These are phyloP conservation scores for Myripristis jacobus DNA, from an alignment of 2,797 vertebrate species.

Conservation along the genomic window DNA sequence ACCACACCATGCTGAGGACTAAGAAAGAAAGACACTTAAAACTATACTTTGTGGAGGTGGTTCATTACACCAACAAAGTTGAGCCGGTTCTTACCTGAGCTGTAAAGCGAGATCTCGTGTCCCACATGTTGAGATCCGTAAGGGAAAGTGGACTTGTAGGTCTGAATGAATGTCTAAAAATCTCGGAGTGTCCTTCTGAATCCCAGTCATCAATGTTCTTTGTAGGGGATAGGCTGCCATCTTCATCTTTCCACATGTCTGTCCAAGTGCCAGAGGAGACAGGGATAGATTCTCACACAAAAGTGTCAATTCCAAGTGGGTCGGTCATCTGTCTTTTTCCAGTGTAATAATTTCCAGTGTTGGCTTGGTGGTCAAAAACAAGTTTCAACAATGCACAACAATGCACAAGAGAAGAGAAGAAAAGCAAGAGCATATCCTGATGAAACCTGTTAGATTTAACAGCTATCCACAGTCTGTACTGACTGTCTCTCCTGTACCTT, in stretches of 20 bases:
- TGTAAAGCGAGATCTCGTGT: conserved; percentile 67
- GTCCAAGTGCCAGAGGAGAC: conserved; percentile 21
- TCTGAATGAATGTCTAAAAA: conserved; percentile 54
- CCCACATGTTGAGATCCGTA: conserved; percentile 78
- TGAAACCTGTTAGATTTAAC: neutral
- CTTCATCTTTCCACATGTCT: conserved; percentile 49
- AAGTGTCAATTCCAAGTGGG: conserved; percentile 50
- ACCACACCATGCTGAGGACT: conserved; percentile 79
- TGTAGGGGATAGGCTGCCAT: conserved; percentile 52
- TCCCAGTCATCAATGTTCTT: conserved; percentile 43
- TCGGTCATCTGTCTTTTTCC: conserved; percentile 52
- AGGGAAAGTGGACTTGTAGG: conserved; percentile 63
- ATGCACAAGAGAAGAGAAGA: neutral
- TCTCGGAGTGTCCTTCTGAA: conserved; percentile 41
- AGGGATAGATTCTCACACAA: conserved; percentile 65
- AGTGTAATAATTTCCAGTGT: conserved; percentile 59
- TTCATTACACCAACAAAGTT: neutral
- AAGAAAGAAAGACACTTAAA: conserved; percentile 16
- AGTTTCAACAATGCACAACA: conserved; percentile 54
- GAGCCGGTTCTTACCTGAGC: conserved; percentile 69
- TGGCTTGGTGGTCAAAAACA: conserved; percentile 52
- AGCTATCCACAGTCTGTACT: neutral
- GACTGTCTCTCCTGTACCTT: conserved; percentile 42
- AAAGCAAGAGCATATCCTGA: neutral
- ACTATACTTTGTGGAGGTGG: neutral